Evolutionary conservation across 35 echinoderm and acorn worm species (phyloP), one percentile per base, ranked within the genome.

Genomic region (Strongylocentrotus purpuratus): DNA sequence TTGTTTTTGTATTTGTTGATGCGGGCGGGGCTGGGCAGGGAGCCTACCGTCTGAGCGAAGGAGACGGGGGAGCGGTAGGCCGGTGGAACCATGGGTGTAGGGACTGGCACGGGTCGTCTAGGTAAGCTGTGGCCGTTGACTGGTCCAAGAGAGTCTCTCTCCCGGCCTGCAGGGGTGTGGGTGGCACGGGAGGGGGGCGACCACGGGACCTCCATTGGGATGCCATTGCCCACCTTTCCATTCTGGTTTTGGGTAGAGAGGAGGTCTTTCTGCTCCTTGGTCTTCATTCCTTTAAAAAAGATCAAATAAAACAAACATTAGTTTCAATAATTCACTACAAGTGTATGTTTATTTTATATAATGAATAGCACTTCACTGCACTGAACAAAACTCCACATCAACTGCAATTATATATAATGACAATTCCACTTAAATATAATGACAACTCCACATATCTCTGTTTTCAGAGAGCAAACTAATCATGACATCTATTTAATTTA

Each of bases 71-170:
- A 93, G 5, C 91, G 45, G 46, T 93, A 93, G 17, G 91, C 4
- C 18, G 91, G 48, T 58, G 91, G 91, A 31, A 93, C 91, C 46
- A 46, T 93, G 18, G 91, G 91, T 7, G 91, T 93, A 13, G 91
- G 91, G 10, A 93, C 91, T 13, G 91, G 91, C 48, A 93, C 41
- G 46, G 91, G 91, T 6, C 91, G 91, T 46, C 91, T 93, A 93
- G 91, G 91, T 93, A 93, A 58, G 91, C 91, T 93, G 46, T 93
- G 91, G 91, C 91, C 91, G 91, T 93, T 93, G 33, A 93, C 91
- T 93, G 91, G 91, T 93, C 91, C 91, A 93, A 93, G 91, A 93
- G 91, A 93, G 45, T 93, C 91, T 93, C 91, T 93, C 91, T 93
- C 91, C 91, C 91, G 13, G 45, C 91, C 91, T 47, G 91, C 91